phyloP scores from a whole-genome alignment of 2,888 invertebrate species.

The Ornithoptera alexandrae region DNA sequence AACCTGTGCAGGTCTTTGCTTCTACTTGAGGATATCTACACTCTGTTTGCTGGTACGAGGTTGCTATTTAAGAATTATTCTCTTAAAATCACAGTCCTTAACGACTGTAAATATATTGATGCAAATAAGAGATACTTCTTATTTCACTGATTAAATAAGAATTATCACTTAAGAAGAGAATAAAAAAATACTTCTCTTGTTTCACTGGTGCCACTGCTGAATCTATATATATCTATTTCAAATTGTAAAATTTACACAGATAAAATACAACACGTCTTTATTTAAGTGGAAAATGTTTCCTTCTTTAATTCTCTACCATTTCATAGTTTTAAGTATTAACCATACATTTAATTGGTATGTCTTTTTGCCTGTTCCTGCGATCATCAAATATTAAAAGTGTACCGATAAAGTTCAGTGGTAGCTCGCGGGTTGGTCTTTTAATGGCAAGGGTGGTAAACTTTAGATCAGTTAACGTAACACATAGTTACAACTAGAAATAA shows the following conservation, averaged over 20 bases:
- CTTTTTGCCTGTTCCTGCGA: no score
- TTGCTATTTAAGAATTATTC: background rate
- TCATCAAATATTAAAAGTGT: background rate
- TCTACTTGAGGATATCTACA: constrained; percentile 3
- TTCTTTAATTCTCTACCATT: no score
- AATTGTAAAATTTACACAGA: no score
- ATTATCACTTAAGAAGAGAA: no score
- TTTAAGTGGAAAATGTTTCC: no score
- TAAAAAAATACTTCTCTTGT: background rate
- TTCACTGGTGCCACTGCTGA: background rate
- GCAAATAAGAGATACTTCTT: background rate
- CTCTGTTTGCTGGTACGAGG: constrained; percentile 1
- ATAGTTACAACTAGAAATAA: background rate
- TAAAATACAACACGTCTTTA: no score
- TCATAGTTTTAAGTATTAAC: no score
- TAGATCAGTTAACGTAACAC: background rate
- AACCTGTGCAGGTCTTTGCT: background rate
- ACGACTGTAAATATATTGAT: background rate
- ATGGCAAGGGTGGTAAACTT: background rate
- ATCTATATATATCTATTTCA: background rate
- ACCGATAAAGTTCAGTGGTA: background rate
- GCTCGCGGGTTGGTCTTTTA: background rate
- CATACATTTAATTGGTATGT: no score
- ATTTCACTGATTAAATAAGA: no score
- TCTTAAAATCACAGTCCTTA: background rate